Base-by-base conservation (phyloP, 2,113 vertebrate species). In the Monarcha castaneiventris region DNA sequence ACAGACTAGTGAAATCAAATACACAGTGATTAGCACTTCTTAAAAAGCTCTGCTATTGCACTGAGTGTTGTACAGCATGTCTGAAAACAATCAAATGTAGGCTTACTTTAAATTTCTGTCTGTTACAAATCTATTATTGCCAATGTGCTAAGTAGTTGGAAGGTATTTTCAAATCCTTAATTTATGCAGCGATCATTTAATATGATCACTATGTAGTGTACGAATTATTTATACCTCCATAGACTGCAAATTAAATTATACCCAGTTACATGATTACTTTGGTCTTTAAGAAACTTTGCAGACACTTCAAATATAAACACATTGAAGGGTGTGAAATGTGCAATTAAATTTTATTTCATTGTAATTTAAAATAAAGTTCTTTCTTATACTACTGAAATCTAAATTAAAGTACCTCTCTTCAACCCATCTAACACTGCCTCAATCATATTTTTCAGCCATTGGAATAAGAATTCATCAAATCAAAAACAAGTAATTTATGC, bases 1-100 rank as follows among this genome's bases (percentile, higher is more conserved):
- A 59, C 52, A 90, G 73, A 61, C 76, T 92, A 97, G 90, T 87
- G 88, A 96, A 92, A 97, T 91, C 64, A 92, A 94, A 95, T 78
- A 81, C 73, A 55, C 23, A 61, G 80, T 71, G 69, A 84, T 96
- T 94, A 96, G 77, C 80, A 75, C 72, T 80, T 92, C 90, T 93
- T 92, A 72, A 84, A 89, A 93, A 80, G 76, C 92, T 86, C 48
- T 63, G 76, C 76, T 72, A 9, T 4, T 25, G 61, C 63, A 68
- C 49, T 13, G 54, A 58, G 66, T 59, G 39, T n/a, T 62, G 55
- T 63, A 59, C 21, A 63, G 59, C 48, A 26, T 15, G 48, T 44
- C 93, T 88, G 85, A 84, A 93, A 85, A 69, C 63, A 91, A 88
- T 62, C 72, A 83, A 43, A 79, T 51, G 19, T 11, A 95, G 67